Evolutionary conservation across 2,797 vertebrate species (phyloP).

Genomic region (Sebastes diploproa): DNA sequence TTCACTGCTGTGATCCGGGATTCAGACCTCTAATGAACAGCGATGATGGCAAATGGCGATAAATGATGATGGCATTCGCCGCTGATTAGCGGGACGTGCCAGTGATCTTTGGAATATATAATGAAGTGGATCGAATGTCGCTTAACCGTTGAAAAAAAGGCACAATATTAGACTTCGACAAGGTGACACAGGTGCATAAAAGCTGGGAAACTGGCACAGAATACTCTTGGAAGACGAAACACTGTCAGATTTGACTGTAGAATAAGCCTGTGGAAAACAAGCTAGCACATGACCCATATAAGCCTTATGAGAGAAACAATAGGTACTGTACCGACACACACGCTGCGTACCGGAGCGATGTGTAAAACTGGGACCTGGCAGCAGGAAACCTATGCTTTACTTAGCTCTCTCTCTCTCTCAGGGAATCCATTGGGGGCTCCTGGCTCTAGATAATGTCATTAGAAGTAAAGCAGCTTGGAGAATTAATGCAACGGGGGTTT

Average conservation of each 20-base stretch:
- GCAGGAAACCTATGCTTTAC: constrained; percentile 50
- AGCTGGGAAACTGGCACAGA: background rate
- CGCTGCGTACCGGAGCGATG: constrained; percentile 29
- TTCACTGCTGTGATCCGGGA: constrained; percentile 17
- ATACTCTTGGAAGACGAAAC: background rate
- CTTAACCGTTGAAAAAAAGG: background rate
- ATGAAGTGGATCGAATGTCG: constrained; percentile 14
- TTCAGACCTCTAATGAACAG: constrained; percentile 26
- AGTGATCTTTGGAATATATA: constrained; percentile 17
- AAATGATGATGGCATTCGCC: constrained; percentile 32
- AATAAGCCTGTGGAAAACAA: constrained; percentile 12
- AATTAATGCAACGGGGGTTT: constrained; percentile 63
- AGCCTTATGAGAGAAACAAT: constrained; percentile 42
- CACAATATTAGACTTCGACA: background rate
- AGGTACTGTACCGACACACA: constrained; percentile 23
- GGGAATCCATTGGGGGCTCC: constrained; percentile 62
- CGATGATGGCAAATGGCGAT: constrained; percentile 36
- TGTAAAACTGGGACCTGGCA: constrained; percentile 66
- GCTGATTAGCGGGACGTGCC: background rate
- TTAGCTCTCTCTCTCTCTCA: constrained; percentile 39
- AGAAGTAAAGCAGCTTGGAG: constrained; percentile 62
- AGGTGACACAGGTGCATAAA: background rate
- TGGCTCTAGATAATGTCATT: constrained; percentile 72
- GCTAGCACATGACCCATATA: constrained; percentile 50
- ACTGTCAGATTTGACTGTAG: background rate